phyloP scores from a whole-genome alignment of 2,888 invertebrate genomes.

The Drosophila siamana region DNA sequence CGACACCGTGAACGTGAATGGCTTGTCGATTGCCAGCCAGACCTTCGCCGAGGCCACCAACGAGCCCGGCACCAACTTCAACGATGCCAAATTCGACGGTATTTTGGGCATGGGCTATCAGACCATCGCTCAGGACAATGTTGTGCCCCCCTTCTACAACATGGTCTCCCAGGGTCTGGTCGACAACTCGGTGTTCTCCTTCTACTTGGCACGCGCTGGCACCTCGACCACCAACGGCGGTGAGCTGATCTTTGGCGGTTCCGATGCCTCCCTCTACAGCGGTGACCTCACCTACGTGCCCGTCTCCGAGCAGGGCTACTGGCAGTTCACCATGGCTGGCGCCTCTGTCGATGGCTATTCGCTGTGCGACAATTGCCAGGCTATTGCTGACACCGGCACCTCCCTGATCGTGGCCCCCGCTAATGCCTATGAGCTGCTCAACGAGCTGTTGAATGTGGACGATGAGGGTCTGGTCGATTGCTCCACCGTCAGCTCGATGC shows the following conservation, averaged over 20 bases:
- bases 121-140: conserved; percentile 94
- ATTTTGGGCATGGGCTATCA: conserved; percentile 96
- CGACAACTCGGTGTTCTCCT: conserved; percentile 92
- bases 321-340: conserved; percentile 96
- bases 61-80: conserved; percentile 97
- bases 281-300: conserved; percentile 89
- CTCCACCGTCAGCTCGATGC: conserved; percentile 90
- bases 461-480: conserved; percentile 89
- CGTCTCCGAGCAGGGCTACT: conserved; percentile 94
- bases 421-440: conserved; percentile 41
- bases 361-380: conserved; percentile 87
- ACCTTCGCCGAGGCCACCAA: conserved; percentile 98
- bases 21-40: conserved; percentile 89
- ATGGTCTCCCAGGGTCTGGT: conserved; percentile 92
- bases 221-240: conserved; percentile 85
- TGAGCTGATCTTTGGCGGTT: conserved; percentile 96
- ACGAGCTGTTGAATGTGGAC: conserved; percentile 30
- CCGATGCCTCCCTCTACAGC: conserved; percentile 93
- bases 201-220: conserved; percentile 92
- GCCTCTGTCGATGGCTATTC: conserved; percentile 86
- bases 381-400: conserved; percentile 98
- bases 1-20: conserved; percentile 91
- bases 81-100: conserved; percentile 98
- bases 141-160: conserved; percentile 95
- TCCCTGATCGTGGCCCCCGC: conserved; percentile 92